Evolutionary conservation across 2,113 vertebrate species (phyloP).

Genomic region (Chauna torquata): DNA sequence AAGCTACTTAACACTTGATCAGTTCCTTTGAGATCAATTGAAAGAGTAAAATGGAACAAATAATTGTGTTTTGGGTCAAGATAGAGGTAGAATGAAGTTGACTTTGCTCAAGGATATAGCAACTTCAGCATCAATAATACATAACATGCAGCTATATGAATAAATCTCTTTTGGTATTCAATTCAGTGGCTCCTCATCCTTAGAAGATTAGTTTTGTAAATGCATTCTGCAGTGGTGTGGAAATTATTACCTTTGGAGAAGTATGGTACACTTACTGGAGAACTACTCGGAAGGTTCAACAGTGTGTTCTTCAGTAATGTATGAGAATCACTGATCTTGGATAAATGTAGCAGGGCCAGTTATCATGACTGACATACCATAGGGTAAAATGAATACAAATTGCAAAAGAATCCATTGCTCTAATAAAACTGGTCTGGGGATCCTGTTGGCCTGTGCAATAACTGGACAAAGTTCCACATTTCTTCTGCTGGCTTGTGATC

Average conservation of each 20-base stretch:
- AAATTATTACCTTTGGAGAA: neutral
- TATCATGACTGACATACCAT: neutral
- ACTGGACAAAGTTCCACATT: neutral
- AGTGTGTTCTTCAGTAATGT: neutral
- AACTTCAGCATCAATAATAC: neutral
- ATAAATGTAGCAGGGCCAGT: neutral
- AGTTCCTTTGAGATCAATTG: neutral
- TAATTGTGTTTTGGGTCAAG: neutral
- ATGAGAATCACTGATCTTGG: neutral
- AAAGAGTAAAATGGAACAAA: slow-evolving; percentile 5
- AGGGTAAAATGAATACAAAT: neutral
- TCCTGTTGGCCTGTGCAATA: neutral
- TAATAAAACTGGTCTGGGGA: neutral
- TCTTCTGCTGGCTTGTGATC: neutral
- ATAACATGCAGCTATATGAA: neutral
- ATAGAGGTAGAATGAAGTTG: neutral
- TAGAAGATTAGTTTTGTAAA: slow-evolving; percentile 18
- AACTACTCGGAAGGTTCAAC: neutral
- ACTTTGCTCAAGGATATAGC: neutral
- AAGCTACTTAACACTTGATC: neutral
- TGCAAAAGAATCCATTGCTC: neutral
- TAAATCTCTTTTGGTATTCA: slow-evolving; percentile 2
- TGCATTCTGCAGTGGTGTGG: neutral
- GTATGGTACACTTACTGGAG: neutral
- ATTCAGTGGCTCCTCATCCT: neutral